Evolutionary conservation across 2,113 vertebrate genomes (phyloP), one percentile per base, ranked within the genome.

Genomic region (Phocoena phocoena): DNA sequence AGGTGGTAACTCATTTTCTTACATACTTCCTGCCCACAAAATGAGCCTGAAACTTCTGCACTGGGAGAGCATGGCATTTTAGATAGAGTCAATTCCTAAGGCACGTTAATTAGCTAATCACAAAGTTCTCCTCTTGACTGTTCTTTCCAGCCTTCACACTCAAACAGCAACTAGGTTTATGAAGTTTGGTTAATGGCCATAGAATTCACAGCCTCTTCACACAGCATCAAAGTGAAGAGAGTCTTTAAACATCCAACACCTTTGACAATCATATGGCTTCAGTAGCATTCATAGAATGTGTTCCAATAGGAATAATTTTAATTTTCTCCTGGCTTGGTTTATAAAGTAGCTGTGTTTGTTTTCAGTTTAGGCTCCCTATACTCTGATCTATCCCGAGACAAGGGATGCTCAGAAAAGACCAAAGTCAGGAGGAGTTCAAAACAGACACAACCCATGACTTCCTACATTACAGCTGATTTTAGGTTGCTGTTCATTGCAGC

Each of bases 351-450:
- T 68, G 1, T 94, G 15, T 81, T 11, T 93, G 79, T 94, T 98
- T 98, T 96, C 68, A 96, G 50, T 47, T 96, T 95, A 85, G 41
- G 15, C 2, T 15, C 28, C 10, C 8, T 58, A 26, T 92, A 2
- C 21, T 96, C 81, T 97, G 85, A 96, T 90, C n/a, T 98, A 88
- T 77, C 82, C 88, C 96, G 96, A 84, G 41, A 13, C 60, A 89
- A 84, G 21, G 33, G 85, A 84, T 87, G 36, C 21, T 95, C 3
- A 81, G 90, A 87, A 87, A 38, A 92, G 74, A 93, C 60, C 94
- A 36, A 41, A 88, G 87, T 97, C 53, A 92, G 38, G 76, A 82
- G 55, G 65, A 88, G 1, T 93, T 95, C 74, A 97, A 98, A 98
- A 81, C 15, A 87, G 84, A 90, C 53, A 93, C 80, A 95, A 58